Evolutionary conservation across 2,888 invertebrate genomes (phyloP).

Genomic region (Tinea semifulvella): DNA sequence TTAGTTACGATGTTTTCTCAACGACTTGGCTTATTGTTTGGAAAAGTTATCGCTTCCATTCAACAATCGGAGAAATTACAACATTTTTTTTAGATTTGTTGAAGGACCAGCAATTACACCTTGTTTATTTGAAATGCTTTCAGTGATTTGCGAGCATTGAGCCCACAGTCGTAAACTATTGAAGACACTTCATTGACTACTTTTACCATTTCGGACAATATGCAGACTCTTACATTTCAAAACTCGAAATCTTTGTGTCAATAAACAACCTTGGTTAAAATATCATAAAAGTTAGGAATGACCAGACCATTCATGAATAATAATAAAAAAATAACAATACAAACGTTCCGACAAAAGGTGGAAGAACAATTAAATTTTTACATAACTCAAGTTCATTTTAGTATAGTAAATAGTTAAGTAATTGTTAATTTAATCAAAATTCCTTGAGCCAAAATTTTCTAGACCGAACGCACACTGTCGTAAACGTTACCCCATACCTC

Average conservation of each 20-base stretch:
- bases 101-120: not conserved
- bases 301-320: not conserved
- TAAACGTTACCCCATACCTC: no score
- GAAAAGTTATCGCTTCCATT: slow-evolving; percentile 1
- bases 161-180: not conserved
- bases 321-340: not conserved
- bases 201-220: not conserved
- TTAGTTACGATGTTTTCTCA: not conserved
- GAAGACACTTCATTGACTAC: slow-evolving; percentile 1
- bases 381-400: not conserved
- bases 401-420: not conserved
- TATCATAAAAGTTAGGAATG: not conserved
- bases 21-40: slow-evolving; percentile 6
- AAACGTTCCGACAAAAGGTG: not conserved
- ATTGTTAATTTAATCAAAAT: slow-evolving; percentile 5
- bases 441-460: no score
- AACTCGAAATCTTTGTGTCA: not conserved
- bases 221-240: not conserved
- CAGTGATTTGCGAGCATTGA: not conserved
- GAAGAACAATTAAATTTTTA: not conserved
- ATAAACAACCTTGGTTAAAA: not conserved
- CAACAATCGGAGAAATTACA: not conserved
- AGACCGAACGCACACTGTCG: no score
- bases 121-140: not conserved
- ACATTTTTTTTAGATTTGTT: slow-evolving; percentile 7